Percentiles rank a stretch among this genome's conserved stretches.
phyloP scores from a whole-genome alignment of 2,888 invertebrate genomes.

The Dorcus parallelipipedus region DNA sequence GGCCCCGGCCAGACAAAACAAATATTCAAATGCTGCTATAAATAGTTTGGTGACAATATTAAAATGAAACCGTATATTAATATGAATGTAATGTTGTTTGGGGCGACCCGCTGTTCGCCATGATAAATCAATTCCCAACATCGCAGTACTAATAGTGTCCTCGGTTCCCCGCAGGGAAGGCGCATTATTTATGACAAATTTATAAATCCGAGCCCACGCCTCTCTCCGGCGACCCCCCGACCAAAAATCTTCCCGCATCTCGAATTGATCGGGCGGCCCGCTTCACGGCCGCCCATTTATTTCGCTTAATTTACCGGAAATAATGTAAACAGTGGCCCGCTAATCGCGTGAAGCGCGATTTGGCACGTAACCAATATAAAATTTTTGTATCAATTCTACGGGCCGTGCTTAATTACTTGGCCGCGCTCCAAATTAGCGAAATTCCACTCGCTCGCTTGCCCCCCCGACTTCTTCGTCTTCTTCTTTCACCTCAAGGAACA shows the following conservation, averaged over 20 bases:
- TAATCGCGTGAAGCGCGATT: constrained; percentile 10
- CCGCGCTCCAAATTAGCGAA: constrained; percentile 38
- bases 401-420: constrained; percentile 43
- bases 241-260: no score
- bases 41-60: constrained; percentile 53
- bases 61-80: constrained; percentile 49
- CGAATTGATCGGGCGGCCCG: no score
- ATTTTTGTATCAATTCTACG: constrained; percentile 17
- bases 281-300: no score
- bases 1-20: constrained; percentile 38
- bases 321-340: neutral
- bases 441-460: constrained; percentile 23
- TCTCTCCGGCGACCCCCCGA: constrained; percentile 9
- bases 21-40: constrained; percentile 48
- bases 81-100: constrained; percentile 45
- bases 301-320: no score
- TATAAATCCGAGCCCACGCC: constrained; percentile 44
- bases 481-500: no score
- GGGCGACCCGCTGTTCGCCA: constrained; percentile 42
- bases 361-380: constrained; percentile 17
- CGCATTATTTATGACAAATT: constrained; percentile 50
- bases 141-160: constrained; percentile 49
- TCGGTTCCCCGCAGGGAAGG: constrained; percentile 40
- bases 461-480: no score
- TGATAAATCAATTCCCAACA: constrained; percentile 51